Conservation (phyloP, 2,888 invertebrate genomes). For the Ophioninae sp. region DNA sequence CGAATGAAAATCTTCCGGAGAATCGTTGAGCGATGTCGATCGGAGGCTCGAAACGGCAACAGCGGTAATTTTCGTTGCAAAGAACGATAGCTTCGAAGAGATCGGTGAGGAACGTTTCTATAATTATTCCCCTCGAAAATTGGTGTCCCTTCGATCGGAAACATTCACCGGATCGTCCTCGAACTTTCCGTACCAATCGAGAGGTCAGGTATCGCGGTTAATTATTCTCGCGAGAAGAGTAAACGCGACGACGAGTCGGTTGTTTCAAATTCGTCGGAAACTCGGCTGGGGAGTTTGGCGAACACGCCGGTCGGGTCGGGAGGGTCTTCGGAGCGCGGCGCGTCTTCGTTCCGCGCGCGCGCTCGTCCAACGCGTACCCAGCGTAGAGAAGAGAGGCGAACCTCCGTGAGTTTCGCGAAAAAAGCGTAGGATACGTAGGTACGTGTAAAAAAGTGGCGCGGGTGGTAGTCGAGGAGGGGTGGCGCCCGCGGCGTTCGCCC, state of each 20-base stretch:
- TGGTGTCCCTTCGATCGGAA: too few relatives aligned
- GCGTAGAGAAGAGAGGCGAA: neutral
- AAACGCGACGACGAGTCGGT: neutral
- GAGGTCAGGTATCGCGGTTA: neutral
- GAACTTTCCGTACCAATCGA: too few relatives aligned
- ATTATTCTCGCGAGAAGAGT: neutral
- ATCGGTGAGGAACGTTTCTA: too few relatives aligned
- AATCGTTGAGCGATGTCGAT: too few relatives aligned
- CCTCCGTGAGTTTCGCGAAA: slow-evolving; percentile 14
- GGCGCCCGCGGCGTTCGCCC: slow-evolving; percentile 50
- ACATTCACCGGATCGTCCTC: too few relatives aligned
- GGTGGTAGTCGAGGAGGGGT: too few relatives aligned
- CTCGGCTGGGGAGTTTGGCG: neutral
- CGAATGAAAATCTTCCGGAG: too few relatives aligned
- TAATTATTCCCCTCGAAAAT: too few relatives aligned
- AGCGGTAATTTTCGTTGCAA: too few relatives aligned
- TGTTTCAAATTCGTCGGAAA: neutral
- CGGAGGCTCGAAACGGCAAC: too few relatives aligned
- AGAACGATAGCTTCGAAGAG: too few relatives aligned
- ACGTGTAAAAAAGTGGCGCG: slow-evolving; percentile 23
- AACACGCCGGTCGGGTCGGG: neutral
- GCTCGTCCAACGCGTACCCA: neutral
- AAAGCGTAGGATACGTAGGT: slow-evolving; percentile 40
- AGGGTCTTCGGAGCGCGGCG: neutral
- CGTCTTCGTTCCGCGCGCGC: neutral